Evolutionary conservation across 2,797 vertebrate genomes (phyloP).

Genomic region (Galago senegalensis): DNA sequence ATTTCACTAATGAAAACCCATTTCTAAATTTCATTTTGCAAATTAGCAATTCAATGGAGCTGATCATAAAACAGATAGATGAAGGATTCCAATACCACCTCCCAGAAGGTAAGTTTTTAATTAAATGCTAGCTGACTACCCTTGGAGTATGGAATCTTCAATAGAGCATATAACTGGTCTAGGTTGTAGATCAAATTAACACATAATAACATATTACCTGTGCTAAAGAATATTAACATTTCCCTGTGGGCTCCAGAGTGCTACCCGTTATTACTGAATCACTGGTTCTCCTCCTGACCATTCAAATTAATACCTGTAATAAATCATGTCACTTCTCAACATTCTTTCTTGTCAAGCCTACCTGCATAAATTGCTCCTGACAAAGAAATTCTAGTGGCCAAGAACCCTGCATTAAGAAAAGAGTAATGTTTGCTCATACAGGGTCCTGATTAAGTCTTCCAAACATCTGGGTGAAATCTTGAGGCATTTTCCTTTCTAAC

Average conservation of each 20-base stretch:
- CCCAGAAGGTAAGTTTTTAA: constrained; percentile 54
- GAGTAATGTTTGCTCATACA: neutral
- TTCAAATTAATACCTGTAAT: neutral
- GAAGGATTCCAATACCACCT: neutral
- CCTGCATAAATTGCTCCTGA: neutral
- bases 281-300: neutral
- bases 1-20: neutral
- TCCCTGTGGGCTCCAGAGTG: neutral
- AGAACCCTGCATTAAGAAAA: neutral
- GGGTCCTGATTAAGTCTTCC: neutral
- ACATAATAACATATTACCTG: neutral
- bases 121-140: constrained; percentile 3
- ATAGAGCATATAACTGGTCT: neutral
- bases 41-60: neutral
- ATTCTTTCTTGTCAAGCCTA: neutral
- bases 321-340: constrained; percentile 1
- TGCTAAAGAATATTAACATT: neutral
- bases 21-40: constrained; percentile 19
- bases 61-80: neutral
- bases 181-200: neutral
- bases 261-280: neutral
- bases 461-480: neutral
- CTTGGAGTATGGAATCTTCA: neutral
- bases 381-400: neutral
- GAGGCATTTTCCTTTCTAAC: neutral